Conservation (phyloP, 2,797 vertebrate genomes). For the Antrozous pallidus region DNA sequence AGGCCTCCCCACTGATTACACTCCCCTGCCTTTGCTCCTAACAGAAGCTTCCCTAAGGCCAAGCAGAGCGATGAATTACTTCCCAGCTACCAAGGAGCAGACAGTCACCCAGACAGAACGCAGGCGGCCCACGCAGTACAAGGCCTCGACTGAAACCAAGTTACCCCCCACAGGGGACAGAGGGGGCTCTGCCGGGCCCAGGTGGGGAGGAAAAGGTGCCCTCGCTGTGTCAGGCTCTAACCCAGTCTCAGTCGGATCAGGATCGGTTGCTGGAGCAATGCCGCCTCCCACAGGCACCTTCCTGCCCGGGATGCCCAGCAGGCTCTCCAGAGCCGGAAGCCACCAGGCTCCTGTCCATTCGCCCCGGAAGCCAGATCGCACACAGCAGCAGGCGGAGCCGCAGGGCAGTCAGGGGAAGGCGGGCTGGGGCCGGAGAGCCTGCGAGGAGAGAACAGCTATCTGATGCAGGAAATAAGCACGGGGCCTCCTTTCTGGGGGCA, state of each 20-base stretch:
- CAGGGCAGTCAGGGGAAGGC: background rate
- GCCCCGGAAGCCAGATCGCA: background rate
- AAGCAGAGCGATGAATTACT: background rate
- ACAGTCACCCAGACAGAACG: background rate
- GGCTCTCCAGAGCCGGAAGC: conserved; percentile 3
- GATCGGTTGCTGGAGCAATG: background rate
- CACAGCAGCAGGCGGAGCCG: background rate
- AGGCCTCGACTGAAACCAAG: background rate
- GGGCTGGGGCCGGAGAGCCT: background rate
- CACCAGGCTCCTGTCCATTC: background rate
- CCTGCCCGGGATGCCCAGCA: background rate
- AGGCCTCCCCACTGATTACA: background rate
- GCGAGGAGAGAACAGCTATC: background rate
- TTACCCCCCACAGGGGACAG: background rate
- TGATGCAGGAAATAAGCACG: background rate
- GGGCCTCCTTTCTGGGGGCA: background rate
- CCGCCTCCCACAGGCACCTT: background rate
- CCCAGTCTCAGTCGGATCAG: conserved; percentile 7
- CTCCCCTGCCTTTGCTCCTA: background rate
- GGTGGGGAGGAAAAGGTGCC: background rate
- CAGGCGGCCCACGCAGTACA: background rate
- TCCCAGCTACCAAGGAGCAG: background rate
- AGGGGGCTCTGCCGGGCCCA: background rate
- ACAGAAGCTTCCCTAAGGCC: background rate
- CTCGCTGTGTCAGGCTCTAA: conserved; percentile 1